Percentiles rank a stretch among this genome's conserved stretches.
Evolutionary conservation across 2,888 invertebrate genomes (phyloP).

Genomic region (Metellina segmentata): DNA sequence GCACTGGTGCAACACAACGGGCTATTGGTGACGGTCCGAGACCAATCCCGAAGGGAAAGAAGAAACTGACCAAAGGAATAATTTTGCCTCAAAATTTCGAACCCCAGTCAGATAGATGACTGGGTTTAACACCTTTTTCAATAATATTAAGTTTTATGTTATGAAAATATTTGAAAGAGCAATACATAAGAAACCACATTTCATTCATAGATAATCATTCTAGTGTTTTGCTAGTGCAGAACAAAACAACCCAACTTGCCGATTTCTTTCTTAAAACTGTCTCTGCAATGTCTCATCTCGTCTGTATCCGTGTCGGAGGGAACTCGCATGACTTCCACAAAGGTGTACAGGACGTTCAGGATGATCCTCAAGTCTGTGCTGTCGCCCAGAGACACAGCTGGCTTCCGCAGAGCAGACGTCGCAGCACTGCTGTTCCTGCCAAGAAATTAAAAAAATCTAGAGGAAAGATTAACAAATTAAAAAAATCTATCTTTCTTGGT

Average conservation of each 20-base stretch:
- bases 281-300: slow-evolving; percentile 81
- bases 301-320: slow-evolving; percentile 80
- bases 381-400: slow-evolving; percentile 92
- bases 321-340: slow-evolving; percentile 93
- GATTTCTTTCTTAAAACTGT: slow-evolving; percentile 85
- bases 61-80: too few species aligned
- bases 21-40: too few species aligned
- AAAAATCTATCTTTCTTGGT: too few species aligned
- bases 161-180: background rate
- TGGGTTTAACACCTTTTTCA: too few species aligned
- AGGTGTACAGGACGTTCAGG: slow-evolving; percentile 94
- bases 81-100: too few species aligned
- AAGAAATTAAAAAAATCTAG: background rate
- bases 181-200: background rate
- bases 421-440: slow-evolving; percentile 86
- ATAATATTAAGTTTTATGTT: background rate
- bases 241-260: slow-evolving; percentile 79
- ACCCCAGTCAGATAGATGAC: too few species aligned
- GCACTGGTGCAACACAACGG: too few species aligned
- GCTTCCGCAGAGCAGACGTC: slow-evolving; percentile 87
- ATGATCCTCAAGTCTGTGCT: slow-evolving; percentile 95
- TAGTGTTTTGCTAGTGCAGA: background rate
- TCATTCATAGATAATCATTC: background rate
- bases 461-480: too few species aligned
- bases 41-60: too few species aligned